Conservation (phyloP, 2,113 vertebrate genomes). For the Ailuropoda melanoleuca region DNA sequence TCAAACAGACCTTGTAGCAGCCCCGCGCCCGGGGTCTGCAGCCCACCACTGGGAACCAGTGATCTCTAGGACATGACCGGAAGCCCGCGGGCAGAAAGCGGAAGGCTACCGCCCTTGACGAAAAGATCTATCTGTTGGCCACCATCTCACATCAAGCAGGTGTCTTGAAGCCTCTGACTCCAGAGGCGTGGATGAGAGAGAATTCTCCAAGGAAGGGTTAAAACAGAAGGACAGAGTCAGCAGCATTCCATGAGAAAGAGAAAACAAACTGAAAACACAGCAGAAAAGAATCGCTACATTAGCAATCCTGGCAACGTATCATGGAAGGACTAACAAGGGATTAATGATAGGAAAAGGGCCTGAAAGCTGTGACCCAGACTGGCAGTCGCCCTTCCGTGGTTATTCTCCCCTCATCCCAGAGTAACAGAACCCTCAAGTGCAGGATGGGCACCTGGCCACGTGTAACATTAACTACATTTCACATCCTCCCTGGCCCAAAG, state of each 20-base stretch:
- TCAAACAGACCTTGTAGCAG: background rate
- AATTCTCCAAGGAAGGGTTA: conserved; percentile 35
- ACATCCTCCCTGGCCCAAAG: background rate
- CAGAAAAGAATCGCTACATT: conserved; percentile 30
- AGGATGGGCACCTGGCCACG: background rate
- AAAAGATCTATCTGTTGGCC: background rate
- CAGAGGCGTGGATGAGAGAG: background rate
- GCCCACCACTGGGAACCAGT: background rate
- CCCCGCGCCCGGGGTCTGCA: background rate
- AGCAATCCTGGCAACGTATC: background rate
- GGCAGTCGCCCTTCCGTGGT: background rate
- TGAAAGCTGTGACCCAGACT: conserved; percentile 19
- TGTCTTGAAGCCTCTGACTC: background rate
- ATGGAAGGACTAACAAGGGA: background rate
- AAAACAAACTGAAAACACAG: conserved; percentile 61
- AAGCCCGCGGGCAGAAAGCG: background rate
- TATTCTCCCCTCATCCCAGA: background rate
- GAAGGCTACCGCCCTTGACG: background rate
- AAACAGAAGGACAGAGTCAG: conserved; percentile 38
- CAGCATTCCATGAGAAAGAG: background rate
- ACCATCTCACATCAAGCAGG: background rate
- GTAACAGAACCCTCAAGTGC: background rate
- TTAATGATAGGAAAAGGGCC: background rate
- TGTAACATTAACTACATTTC: background rate
- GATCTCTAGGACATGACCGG: background rate